Percentiles rank a stretch among this genome's conserved stretches.
Conservation (phyloP, 2,113 vertebrate genomes). For the Amblyopsis rosae region DNA sequence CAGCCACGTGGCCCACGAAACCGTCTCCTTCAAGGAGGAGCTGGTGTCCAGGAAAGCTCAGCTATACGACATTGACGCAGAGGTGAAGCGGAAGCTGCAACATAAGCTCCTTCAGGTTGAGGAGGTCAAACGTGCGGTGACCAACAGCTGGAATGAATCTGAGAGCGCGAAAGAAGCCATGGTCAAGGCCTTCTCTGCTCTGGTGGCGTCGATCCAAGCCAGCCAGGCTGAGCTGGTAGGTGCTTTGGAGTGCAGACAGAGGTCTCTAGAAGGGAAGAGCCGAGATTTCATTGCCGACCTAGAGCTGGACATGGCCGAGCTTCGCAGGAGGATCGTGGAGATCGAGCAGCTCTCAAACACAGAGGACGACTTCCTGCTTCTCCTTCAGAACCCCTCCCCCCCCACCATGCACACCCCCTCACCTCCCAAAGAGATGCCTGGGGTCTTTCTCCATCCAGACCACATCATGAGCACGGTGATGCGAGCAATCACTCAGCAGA, state of each 20-base stretch:
- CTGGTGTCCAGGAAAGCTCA: conserved; percentile 6
- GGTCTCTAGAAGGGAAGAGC: neutral
- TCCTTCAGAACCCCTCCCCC: conserved; percentile 17
- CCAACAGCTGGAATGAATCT: neutral
- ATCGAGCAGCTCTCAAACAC: conserved; percentile 31
- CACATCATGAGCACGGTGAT: conserved; percentile 43
- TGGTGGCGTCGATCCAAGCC: conserved; percentile 7
- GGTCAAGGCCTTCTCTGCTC: neutral
- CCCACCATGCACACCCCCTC: neutral
- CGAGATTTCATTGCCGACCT: conserved; percentile 10
- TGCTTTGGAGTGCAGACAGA: conserved; percentile 11
- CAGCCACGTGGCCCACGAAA: conserved; percentile 10
- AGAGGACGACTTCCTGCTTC: conserved; percentile 31
- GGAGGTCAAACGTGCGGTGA: neutral
- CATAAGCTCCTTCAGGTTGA: neutral
- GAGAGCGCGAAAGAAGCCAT: conserved; percentile 15
- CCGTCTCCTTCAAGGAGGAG: conserved; percentile 2
- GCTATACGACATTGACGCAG: neutral
- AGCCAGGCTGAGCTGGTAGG: conserved; percentile 11
- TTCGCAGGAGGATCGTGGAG: conserved; percentile 18
- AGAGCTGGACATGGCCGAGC: conserved; percentile 16
- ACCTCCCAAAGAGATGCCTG: conserved; percentile 4
- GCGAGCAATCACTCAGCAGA: conserved; percentile 20
- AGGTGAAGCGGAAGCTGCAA: conserved; percentile 8
- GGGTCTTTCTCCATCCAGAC: conserved; percentile 45